Conservation (phyloP, 2,113 vertebrate species). For the Narcine bancroftii region DNA sequence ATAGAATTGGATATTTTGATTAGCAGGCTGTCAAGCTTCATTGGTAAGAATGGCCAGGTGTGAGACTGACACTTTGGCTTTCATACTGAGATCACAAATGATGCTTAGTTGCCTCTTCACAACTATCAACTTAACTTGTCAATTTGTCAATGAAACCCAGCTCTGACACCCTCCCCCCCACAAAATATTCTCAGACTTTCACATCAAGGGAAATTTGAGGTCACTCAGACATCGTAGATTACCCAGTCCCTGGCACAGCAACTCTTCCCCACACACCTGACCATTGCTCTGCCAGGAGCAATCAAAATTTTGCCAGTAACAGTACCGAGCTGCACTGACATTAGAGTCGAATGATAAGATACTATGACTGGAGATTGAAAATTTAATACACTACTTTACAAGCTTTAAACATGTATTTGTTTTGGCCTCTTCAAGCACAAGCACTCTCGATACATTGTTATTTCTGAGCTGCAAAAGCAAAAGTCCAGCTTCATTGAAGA, state of each 20-base stretch:
- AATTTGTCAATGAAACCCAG: not conserved
- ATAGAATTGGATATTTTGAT: not conserved
- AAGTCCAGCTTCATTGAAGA: not conserved
- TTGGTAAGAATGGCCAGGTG: not conserved
- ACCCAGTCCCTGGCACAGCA: not conserved
- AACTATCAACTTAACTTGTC: not conserved
- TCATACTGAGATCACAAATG: not conserved
- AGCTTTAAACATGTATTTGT: not conserved
- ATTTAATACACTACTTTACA: not conserved
- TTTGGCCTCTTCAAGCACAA: not conserved
- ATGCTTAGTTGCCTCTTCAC: not conserved
- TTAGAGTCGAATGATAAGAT: not conserved
- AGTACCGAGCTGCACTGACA: not conserved
- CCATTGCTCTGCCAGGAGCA: not conserved
- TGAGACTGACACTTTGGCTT: not conserved
- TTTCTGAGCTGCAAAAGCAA: not conserved
- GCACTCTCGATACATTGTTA: not conserved
- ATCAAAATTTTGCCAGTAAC: not conserved
- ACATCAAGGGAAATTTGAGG: not conserved
- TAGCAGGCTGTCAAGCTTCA: not conserved
- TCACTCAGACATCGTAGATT: not conserved
- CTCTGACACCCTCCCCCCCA: not conserved
- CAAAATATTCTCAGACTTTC: not conserved
- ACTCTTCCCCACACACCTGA: not conserved
- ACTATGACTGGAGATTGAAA: not conserved